Evolutionary conservation across 2,797 vertebrate genomes (phyloP).

Genomic region (Mareca penelope): DNA sequence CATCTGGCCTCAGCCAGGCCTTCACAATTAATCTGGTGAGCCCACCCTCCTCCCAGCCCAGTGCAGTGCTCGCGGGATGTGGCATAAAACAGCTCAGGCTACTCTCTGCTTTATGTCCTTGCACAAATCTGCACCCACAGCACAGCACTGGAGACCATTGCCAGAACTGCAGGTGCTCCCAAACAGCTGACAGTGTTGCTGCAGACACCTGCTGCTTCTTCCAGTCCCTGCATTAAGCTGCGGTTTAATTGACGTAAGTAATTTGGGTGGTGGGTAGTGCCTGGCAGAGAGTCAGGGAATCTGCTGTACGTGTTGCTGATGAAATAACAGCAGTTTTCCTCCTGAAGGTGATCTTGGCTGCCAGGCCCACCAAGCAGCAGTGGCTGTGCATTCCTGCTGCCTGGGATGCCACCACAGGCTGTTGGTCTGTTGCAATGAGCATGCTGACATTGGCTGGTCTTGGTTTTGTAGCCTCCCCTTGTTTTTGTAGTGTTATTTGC

Average conservation of each 20-base stretch:
- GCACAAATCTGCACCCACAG: not conserved
- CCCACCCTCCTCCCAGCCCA: not conserved
- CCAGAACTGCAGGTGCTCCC: not conserved
- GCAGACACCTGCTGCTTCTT: accelerated
- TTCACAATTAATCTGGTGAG: not conserved
- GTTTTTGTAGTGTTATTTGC: too few relatives aligned
- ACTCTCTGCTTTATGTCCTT: not conserved
- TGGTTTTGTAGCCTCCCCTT: not conserved
- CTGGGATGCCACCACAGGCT: not conserved
- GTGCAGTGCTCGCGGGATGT: not conserved
- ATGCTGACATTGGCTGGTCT: not conserved
- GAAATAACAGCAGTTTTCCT: not conserved
- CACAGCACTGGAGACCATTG: not conserved
- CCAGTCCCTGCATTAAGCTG: not conserved
- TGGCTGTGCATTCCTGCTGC: not conserved
- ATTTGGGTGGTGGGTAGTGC: not conserved
- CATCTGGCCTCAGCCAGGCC: conserved; percentile 19
- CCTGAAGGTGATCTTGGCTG: not conserved
- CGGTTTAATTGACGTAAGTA: not conserved
- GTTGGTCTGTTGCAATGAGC: accelerated
- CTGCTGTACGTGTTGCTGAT: not conserved
- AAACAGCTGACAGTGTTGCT: not conserved
- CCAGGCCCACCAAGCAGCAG: not conserved
- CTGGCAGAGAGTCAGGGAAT: not conserved
- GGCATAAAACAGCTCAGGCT: not conserved